Evolutionary conservation across 1,140 invertebrate species (phyloP).

Genomic region (Temnothorax longispinosus): DNA sequence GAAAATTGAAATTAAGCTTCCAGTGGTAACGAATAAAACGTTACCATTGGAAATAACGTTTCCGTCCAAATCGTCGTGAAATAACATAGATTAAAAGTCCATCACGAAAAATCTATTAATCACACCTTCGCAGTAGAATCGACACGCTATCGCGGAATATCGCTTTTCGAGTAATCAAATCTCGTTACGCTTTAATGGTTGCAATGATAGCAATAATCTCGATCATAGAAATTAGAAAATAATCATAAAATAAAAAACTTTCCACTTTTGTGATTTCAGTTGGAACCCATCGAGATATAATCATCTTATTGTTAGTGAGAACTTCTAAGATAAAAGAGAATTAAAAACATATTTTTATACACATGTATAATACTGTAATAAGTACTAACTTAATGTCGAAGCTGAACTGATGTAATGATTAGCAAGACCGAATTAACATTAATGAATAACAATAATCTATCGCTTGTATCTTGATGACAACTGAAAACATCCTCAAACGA

Average conservation of each 20-base stretch:
- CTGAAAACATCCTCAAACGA: neutral
- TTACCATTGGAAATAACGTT: neutral
- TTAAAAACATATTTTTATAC: neutral
- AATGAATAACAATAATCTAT: neutral
- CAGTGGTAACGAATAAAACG: neutral
- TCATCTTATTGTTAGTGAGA: neutral
- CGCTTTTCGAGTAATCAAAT: neutral
- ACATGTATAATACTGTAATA: neutral
- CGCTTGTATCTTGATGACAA: neutral
- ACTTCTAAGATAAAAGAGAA: neutral
- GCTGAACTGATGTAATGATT: neutral
- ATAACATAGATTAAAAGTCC: slow-evolving; percentile 35
- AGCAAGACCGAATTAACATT: neutral
- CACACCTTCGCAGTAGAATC: neutral
- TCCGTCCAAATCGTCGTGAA: neutral
- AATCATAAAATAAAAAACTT: slow-evolving; percentile 20
- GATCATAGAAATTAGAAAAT: neutral
- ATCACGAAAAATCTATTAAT: slow-evolving; percentile 44
- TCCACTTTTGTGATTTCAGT: neutral
- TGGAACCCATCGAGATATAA: neutral
- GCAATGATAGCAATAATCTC: neutral
- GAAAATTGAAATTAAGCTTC: slow-evolving; percentile 5
- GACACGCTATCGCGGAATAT: neutral
- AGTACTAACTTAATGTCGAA: neutral
- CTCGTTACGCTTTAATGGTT: neutral